A percentile compares a stretch with the other conserved stretches of the same genome.
phyloP scores from a whole-genome alignment of 2,113 vertebrate genomes.

The Phoenicopterus ruber region DNA sequence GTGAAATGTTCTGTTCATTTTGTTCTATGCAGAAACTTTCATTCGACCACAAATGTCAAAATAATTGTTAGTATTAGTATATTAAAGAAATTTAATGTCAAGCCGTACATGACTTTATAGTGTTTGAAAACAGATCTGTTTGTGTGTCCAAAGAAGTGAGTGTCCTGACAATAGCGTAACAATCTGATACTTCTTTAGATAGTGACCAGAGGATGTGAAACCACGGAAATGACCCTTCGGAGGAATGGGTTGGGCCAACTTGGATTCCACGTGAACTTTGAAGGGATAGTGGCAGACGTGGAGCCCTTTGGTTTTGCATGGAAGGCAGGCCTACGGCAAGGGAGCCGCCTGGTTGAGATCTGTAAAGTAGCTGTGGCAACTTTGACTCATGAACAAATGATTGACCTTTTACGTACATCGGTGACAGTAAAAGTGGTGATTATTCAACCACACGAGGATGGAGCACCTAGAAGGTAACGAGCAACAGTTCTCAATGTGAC shows the following conservation, averaged over 20 bases:
- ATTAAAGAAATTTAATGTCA: not conserved
- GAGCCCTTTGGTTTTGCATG: slow-evolving; percentile 96
- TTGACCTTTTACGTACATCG: slow-evolving; percentile 91
- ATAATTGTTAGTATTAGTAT: not conserved
- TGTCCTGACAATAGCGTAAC: not conserved
- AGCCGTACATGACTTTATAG: not conserved
- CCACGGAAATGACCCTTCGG: slow-evolving; percentile 89
- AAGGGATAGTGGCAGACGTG: slow-evolving; percentile 95
- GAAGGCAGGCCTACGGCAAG: slow-evolving; percentile 94
- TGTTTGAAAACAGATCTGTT: not conserved
- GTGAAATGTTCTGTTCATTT: not conserved
- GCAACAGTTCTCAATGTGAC: not conserved
- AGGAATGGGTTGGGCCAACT: slow-evolving; percentile 93
- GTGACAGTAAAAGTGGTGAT: slow-evolving; percentile 93
- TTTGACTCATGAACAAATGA: slow-evolving; percentile 96
- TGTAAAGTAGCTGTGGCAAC: slow-evolving; percentile 96
- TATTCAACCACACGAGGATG: slow-evolving; percentile 92
- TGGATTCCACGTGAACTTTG: slow-evolving; percentile 96
- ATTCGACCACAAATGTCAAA: not conserved
- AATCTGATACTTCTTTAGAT: slow-evolving; percentile 73
- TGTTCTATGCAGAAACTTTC: not conserved
- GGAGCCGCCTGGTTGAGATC: slow-evolving; percentile 95
- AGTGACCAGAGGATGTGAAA: slow-evolving; percentile 91
- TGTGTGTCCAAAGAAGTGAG: not conserved
- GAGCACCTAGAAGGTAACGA: slow-evolving; percentile 88